A percentile compares a stretch with the other conserved stretches of the same genome.
Evolutionary conservation across 2,113 vertebrate genomes (phyloP).

Genomic region (Notothenia rossii): DNA sequence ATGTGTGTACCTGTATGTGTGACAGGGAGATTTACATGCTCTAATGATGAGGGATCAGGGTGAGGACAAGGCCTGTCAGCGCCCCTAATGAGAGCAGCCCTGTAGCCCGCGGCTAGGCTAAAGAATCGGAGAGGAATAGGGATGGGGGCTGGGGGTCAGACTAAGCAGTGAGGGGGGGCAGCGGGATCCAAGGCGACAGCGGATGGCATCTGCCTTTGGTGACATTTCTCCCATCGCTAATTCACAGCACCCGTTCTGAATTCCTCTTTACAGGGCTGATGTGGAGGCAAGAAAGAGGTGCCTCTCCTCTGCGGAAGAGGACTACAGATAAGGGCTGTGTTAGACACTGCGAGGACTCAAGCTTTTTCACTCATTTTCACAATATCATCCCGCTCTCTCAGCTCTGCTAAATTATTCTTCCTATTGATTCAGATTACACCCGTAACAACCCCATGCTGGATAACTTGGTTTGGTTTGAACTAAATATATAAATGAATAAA

Average conservation of each 20-base stretch:
- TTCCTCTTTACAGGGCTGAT: conserved; percentile 67
- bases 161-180: not conserved
- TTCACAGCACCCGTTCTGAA: conserved; percentile 53
- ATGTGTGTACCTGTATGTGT: conserved; percentile 63
- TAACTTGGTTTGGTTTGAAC: conserved; percentile 18
- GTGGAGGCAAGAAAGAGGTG: conserved; percentile 43
- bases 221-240: conserved; percentile 67
- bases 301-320: conserved; percentile 21
- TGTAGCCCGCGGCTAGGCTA: conserved; percentile 72
- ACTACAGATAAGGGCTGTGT: conserved; percentile 40
- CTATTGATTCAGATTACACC: conserved; percentile 63
- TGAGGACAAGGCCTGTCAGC: conserved; percentile 82
- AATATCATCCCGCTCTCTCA: conserved; percentile 49
- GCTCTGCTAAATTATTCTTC: conserved; percentile 57
- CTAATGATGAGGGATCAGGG: conserved; percentile 86
- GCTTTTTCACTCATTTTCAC: conserved; percentile 46
- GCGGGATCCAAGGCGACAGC: conserved; percentile 56
- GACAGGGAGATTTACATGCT: conserved; percentile 85
- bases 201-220: conserved; percentile 79
- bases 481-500: conserved; percentile 38
- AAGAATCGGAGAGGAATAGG: conserved; percentile 67
- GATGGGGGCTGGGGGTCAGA: conserved; percentile 51
- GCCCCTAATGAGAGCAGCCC: conserved; percentile 80
- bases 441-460: conserved; percentile 51
- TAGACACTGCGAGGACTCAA: conserved; percentile 16